Percentiles rank a stretch among this genome's conserved stretches.
phyloP scores from a whole-genome alignment of 2,888 invertebrate species.

The Antitype chi region DNA sequence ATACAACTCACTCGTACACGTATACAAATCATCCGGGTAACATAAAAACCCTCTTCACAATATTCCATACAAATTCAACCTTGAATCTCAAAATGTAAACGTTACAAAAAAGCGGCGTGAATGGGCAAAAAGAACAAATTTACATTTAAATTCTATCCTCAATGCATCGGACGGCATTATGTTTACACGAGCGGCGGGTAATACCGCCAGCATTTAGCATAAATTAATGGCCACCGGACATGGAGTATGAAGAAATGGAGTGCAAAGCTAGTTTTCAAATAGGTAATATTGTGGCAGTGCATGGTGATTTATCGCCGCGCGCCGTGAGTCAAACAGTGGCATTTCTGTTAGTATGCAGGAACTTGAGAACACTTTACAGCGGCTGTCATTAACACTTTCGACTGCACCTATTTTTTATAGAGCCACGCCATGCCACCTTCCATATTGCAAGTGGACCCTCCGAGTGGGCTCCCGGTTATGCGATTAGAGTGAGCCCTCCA shows the following conservation, averaged over 20 bases:
- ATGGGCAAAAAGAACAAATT: conserved; percentile 54
- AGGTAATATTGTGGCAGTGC: not conserved
- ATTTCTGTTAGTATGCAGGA: too few relatives aligned
- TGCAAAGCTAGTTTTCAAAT: not conserved
- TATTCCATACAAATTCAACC: conserved; percentile 50
- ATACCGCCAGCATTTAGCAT: conserved; percentile 69
- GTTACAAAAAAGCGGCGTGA: conserved; percentile 46
- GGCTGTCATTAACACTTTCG: too few relatives aligned
- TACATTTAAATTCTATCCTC: conserved; percentile 61
- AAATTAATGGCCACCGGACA: conserved; percentile 70
- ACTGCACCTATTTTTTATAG: too few relatives aligned
- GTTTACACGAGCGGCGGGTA: conserved; percentile 58
- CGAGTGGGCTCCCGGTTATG: too few relatives aligned
- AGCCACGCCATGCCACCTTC: too few relatives aligned
- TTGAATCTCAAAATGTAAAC: conserved; percentile 52
- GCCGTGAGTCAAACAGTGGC: too few relatives aligned
- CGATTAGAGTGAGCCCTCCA: too few relatives aligned
- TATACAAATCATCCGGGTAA: conserved; percentile 27
- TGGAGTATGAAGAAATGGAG: conserved; percentile 56
- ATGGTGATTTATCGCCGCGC: not conserved
- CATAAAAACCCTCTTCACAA: conserved; percentile 35
- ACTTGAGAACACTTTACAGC: too few relatives aligned
- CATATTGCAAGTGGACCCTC: too few relatives aligned
- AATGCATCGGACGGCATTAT: conserved; percentile 64
- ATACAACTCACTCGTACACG: conserved; percentile 19